Evolutionary conservation across 2,888 invertebrate species (phyloP), one percentile per base, ranked within the genome.

Genomic region (Scaptodrosophila latifasciaeformis): DNA sequence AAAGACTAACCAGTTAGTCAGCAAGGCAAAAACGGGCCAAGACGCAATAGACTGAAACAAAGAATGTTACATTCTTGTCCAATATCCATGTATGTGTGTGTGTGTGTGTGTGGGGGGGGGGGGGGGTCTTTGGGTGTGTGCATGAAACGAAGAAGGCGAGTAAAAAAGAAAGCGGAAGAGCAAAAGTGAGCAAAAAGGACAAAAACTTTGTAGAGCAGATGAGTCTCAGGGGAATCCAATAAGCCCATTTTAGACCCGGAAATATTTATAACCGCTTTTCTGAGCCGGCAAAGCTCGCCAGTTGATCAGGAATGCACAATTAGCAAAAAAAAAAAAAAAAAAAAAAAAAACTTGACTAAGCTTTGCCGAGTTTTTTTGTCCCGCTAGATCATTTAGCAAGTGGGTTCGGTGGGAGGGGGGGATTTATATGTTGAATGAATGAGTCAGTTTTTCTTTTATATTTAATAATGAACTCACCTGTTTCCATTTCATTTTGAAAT

Each of bases 391-490:
- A 9, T 9, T 9, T 27, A 27, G 9, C 5, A 9, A 27, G 27
- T 27, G 9, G 5, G 27, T 27, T 6, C 10, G 12, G 12, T 24
- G 42, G 6, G 9, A 13, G 7, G 10, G 42, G 6, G 29, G 9
- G 7, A 3, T 1, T 21, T 12, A 6, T 6, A 27, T 27, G 30
- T 10, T 5, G 30, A n/a, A n/a, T 2, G 10, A n/a, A 2, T 30
- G 30, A 30, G 12, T 12, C 12, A 12, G 5, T 30, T 34, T 34
- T 13, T 13, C 10, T 10, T n/a, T n/a, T 34, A 7, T n/a, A 10
- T 46, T 19, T 18, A 17, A 21, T n/a, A n/a, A n/a, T n/a, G 35
- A 18, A 70, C 85, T 85, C 67, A 86, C 86, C 85, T 70, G 82
- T 70, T 55, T 83, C 84, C 48, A 64, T 62, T 43, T 81, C 82